Conservation (phyloP, 2,797 vertebrate species). For the Amblyraja radiata region DNA sequence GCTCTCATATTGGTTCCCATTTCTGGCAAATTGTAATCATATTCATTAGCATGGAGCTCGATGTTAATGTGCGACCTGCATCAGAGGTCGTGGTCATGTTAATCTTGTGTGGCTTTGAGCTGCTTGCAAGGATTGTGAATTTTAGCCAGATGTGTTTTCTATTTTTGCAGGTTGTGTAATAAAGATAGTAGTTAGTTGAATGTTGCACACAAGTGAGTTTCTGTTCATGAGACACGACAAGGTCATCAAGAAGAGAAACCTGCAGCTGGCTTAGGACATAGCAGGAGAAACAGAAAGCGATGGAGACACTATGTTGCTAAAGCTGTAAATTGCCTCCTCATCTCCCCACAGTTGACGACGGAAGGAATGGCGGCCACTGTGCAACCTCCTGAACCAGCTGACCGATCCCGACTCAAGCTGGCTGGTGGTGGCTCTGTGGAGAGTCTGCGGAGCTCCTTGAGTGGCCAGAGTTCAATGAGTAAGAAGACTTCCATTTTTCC, state of each 20-base stretch:
- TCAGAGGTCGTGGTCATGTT: no score
- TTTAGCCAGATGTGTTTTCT: background rate
- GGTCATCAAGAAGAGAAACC: background rate
- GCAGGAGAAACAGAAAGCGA: no score
- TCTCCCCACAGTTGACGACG: constrained; percentile 60
- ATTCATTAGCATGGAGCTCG: no score
- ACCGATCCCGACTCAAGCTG: constrained; percentile 84
- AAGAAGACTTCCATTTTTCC: constrained; percentile 48
- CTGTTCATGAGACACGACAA: background rate
- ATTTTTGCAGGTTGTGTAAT: background rate
- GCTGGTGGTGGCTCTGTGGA: constrained; percentile 93
- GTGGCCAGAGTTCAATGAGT: constrained; percentile 98
- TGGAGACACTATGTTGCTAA: background rate
- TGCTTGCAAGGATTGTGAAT: no score
- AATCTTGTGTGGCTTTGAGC: no score
- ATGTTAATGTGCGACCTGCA: no score
- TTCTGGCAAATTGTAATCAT: no score
- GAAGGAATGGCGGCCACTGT: constrained; percentile 74
- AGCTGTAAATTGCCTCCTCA: constrained; percentile 38
- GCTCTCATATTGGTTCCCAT: no score
- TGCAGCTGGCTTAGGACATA: no score
- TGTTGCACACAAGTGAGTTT: background rate
- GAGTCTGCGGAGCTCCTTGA: constrained; percentile 90
- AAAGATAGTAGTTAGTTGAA: background rate
- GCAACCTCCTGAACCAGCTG: constrained; percentile 67